phyloP scores from a whole-genome alignment of 2,888 invertebrate genomes.

The Synergus umbraculus region DNA sequence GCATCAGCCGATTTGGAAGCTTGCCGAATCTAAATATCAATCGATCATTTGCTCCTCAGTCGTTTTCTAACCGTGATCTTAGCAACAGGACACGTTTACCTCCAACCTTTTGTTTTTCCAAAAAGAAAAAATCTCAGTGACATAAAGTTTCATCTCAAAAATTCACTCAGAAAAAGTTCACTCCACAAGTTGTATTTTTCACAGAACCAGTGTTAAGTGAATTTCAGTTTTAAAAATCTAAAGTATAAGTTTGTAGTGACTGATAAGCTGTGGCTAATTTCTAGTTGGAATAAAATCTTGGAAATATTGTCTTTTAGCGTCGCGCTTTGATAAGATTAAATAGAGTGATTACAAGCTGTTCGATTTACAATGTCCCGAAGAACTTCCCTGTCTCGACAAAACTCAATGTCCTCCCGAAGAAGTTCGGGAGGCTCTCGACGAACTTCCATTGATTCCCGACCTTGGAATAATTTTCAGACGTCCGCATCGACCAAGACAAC shows the following conservation, averaged over 20 bases:
- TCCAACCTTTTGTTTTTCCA: constrained; percentile 9
- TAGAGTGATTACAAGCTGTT: constrained; percentile 1
- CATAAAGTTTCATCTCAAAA: background rate
- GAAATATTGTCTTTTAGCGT: background rate
- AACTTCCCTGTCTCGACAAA: constrained; percentile 33
- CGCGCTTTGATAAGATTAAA: background rate
- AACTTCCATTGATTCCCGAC: constrained; percentile 22
- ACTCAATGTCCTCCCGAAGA: constrained; percentile 24
- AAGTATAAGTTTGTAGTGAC: background rate
- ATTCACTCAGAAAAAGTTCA: background rate
- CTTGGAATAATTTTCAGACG: constrained; percentile 83
- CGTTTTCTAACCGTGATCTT: constrained; percentile 43
- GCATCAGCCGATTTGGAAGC: constrained; percentile 72
- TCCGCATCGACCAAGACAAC: constrained; percentile 93
- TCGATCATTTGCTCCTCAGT: constrained; percentile 58
- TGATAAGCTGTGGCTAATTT: background rate
- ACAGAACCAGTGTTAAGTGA: background rate
- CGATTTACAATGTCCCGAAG: constrained; percentile 32
- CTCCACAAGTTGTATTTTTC: background rate
- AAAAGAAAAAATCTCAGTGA: constrained; percentile 6
- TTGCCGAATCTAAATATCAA: constrained; percentile 67
- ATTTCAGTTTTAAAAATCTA: constrained; percentile 3
- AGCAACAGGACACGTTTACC: constrained; percentile 3
- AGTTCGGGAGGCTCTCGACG: constrained; percentile 25
- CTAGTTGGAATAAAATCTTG: background rate